Conservation (phyloP, 2,113 vertebrate genomes). For the Myanophis thanlyinensis region DNA sequence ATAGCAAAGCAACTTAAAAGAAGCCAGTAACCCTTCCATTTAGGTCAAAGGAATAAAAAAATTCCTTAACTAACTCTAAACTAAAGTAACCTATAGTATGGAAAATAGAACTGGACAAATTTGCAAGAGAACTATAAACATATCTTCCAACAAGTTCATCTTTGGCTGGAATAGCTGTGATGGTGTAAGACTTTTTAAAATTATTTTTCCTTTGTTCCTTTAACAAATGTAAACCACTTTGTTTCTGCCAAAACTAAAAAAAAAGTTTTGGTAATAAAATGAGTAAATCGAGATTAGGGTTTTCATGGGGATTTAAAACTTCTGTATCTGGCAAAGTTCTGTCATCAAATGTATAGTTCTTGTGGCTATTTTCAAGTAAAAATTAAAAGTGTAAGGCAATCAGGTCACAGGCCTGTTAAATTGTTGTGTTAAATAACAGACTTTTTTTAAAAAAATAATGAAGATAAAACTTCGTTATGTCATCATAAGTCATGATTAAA, state of each 20-base stretch:
- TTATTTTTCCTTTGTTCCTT: not conserved
- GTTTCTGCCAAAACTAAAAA: not conserved
- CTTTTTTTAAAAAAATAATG: constrained; percentile 9
- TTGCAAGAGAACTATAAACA: not conserved
- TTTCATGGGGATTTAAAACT: not conserved
- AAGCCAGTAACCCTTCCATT: not conserved
- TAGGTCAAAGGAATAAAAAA: not conserved
- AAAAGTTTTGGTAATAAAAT: not conserved
- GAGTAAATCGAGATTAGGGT: not conserved
- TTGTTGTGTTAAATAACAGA: not conserved
- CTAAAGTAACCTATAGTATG: not conserved
- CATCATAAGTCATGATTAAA: not conserved
- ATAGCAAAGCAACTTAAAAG: not conserved
- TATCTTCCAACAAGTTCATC: not conserved
- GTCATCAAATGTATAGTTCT: not conserved
- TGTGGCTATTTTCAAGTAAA: not conserved
- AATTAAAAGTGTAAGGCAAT: not conserved
- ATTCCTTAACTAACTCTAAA: not conserved
- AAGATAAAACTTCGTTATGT: not conserved
- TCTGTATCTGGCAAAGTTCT: not conserved
- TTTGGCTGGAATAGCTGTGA: not conserved
- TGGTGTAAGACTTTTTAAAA: not conserved
- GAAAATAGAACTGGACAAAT: not conserved
- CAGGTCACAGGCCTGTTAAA: not conserved
- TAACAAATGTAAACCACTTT: not conserved